A percentile compares a stretch with the other conserved stretches of the same genome.
Evolutionary conservation across 2,797 vertebrate species (phyloP).

Genomic region (Florisuga fusca): DNA sequence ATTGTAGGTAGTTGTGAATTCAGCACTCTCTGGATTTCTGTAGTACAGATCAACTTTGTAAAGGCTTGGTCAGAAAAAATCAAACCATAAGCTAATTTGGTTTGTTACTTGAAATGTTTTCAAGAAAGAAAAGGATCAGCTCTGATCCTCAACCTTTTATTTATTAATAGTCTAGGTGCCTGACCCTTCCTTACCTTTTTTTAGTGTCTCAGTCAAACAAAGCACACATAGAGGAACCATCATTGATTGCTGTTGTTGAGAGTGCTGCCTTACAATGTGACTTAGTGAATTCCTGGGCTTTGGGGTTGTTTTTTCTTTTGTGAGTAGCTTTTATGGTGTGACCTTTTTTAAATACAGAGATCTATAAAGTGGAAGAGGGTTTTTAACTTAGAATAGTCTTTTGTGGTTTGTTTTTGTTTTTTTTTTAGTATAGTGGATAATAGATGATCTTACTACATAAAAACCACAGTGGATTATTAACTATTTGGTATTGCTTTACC

Average conservation of each 20-base stretch:
- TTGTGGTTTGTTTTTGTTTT: fast-evolving
- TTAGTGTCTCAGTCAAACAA: background rate
- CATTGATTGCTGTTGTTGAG: background rate
- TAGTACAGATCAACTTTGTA: background rate
- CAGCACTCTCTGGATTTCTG: background rate
- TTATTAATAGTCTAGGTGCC: background rate
- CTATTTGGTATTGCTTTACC: background rate
- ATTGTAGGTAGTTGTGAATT: background rate
- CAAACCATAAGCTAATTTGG: background rate
- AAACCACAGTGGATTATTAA: background rate
- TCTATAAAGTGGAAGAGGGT: background rate
- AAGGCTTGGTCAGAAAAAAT: background rate
- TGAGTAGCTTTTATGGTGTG: background rate
- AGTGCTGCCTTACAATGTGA: background rate
- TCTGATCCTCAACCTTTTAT: background rate
- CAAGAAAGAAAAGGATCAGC: background rate
- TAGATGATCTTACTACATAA: background rate
- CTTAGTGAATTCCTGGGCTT: background rate
- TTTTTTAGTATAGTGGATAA: background rate
- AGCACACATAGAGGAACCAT: background rate
- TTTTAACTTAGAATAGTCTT: background rate
- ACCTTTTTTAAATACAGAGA: background rate
- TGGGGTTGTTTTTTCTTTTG: background rate
- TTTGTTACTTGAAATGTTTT: background rate
- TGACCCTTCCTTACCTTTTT: background rate